Evolutionary conservation across 1,140 invertebrate genomes (phyloP).

Genomic region (Eriocheir sinensis): DNA sequence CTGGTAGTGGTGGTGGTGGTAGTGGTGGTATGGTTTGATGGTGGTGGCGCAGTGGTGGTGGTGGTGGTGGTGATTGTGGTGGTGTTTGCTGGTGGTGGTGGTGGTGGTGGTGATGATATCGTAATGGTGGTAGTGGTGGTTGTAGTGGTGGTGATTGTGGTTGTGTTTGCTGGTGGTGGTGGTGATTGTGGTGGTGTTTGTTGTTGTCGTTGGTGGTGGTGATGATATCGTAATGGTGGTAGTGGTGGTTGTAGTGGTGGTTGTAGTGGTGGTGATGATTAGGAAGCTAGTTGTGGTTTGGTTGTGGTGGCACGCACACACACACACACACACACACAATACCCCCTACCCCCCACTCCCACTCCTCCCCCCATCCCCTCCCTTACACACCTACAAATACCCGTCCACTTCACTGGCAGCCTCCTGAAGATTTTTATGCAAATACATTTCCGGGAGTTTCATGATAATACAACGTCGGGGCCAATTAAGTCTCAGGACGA

Average conservation of each 20-base stretch:
- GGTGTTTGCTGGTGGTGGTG: background rate
- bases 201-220: background rate
- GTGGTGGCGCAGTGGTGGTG: background rate
- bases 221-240: background rate
- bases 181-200: background rate
- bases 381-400: background rate
- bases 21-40: background rate
- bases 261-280: background rate
- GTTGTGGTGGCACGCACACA: background rate
- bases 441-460: slow-evolving; percentile 55
- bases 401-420: background rate
- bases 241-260: no score
- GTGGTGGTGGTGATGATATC: no score
- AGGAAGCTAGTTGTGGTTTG: no score
- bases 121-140: no score
- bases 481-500: slow-evolving; percentile 65
- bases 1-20: background rate
- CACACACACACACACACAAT: background rate
- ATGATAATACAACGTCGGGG: slow-evolving; percentile 56
- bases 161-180: background rate
- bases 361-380: background rate
- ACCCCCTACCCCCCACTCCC: background rate
- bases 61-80: no score
- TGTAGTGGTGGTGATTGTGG: background rate
- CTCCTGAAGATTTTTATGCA: slow-evolving; percentile 54